Percentiles rank a stretch among this genome's conserved stretches.
Conservation (phyloP, 1,140 invertebrate genomes). For the Onthophagus taurus region DNA sequence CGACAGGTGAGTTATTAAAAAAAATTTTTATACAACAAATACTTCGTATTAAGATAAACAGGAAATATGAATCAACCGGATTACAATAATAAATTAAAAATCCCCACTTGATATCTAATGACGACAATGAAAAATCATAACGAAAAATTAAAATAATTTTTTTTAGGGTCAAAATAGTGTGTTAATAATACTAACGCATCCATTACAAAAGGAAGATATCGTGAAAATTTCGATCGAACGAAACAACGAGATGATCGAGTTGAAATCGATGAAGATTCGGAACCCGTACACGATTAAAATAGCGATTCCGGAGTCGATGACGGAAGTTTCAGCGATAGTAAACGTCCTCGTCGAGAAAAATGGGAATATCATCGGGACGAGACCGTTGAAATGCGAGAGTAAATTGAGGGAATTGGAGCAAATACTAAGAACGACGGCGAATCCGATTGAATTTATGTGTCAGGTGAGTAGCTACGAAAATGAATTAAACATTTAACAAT, state of each 20-base stretch:
- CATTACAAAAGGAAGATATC: constrained; percentile 60
- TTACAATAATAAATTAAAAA: too few species aligned
- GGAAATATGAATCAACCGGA: too few species aligned
- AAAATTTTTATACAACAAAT: too few species aligned
- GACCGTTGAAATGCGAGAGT: constrained; percentile 78
- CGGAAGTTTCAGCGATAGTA: constrained; percentile 73
- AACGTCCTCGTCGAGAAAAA: constrained; percentile 71
- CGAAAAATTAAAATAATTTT: too few species aligned
- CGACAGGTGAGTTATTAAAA: constrained; percentile 48
- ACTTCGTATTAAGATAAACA: too few species aligned
- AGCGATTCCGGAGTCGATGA: constrained; percentile 62
- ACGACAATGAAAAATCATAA: too few species aligned
- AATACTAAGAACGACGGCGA: constrained; percentile 62
- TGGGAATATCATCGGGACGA: constrained; percentile 60
- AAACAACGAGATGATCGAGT: constrained; percentile 65
- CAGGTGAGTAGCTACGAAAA: too few species aligned
- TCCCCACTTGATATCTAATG: too few species aligned
- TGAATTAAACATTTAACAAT: too few species aligned
- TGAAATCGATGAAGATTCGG: constrained; percentile 61
- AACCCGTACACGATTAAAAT: constrained; percentile 77
- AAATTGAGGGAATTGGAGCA: constrained; percentile 71
- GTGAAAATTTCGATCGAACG: constrained; percentile 67
- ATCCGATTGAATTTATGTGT: constrained; percentile 78
- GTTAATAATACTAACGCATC: constrained; percentile 67
- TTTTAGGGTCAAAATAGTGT: constrained; percentile 69